phyloP scores from a whole-genome alignment of 2,888 invertebrate genomes.

The Leptinotarsa juncta region DNA sequence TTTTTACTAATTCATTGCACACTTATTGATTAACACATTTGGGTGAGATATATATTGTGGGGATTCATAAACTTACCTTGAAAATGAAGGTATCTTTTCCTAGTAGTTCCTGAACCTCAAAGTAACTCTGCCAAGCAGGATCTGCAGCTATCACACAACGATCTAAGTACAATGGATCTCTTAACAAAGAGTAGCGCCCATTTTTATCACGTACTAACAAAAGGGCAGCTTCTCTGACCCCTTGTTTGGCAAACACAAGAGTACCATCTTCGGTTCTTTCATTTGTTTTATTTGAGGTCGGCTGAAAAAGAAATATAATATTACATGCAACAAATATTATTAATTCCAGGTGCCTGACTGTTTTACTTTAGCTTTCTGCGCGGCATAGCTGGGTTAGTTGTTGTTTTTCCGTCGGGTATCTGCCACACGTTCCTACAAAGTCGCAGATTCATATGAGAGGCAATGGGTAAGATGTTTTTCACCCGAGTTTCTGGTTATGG shows the following conservation, averaged over 20 bases:
- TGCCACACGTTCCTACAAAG: too few relatives aligned
- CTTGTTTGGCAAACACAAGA: constrained; percentile 76
- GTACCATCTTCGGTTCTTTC: constrained; percentile 54
- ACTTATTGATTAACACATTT: too few relatives aligned
- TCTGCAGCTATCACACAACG: constrained; percentile 92
- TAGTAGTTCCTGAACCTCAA: constrained; percentile 93
- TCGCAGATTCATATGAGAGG: too few relatives aligned
- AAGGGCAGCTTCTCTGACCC: constrained; percentile 88
- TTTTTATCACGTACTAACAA: constrained; percentile 91
- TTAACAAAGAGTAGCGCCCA: constrained; percentile 84
- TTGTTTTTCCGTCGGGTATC: too few relatives aligned
- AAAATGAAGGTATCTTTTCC: constrained; percentile 94
- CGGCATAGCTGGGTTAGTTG: too few relatives aligned
- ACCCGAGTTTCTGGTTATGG: too few relatives aligned
- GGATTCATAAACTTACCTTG: constrained; percentile 74
- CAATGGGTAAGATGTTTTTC: too few relatives aligned
- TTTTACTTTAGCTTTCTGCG: too few relatives aligned
- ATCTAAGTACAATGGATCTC: constrained; percentile 92
- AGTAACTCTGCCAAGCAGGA: constrained; percentile 92
- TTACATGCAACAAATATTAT: too few relatives aligned
- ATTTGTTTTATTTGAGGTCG: constrained; percentile 34
- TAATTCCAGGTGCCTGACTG: too few relatives aligned
- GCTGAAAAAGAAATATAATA: constrained; percentile 24
- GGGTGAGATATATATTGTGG: too few relatives aligned
- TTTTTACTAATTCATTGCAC: too few relatives aligned